phyloP scores from a whole-genome alignment of 2,888 invertebrate species.

The Drosophila ustulata region DNA sequence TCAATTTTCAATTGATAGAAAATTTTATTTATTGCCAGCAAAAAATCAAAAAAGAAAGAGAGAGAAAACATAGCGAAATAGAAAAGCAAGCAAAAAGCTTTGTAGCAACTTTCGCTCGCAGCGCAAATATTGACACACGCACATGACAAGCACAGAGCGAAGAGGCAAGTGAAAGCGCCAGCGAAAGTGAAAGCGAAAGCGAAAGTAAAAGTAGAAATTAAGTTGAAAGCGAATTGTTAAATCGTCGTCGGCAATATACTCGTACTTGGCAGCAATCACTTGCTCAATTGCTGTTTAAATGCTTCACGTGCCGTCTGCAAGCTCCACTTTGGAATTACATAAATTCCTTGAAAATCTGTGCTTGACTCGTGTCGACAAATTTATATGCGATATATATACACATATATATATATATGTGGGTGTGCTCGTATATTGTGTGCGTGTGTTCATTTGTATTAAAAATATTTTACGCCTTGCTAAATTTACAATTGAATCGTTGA shows the following conservation, averaged over 20 bases:
- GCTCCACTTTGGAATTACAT: neutral
- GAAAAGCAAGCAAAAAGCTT: slow-evolving; percentile 27
- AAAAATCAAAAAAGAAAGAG: slow-evolving; percentile 26
- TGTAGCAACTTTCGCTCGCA: slow-evolving; percentile 14
- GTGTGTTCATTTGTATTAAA: slow-evolving; percentile 19
- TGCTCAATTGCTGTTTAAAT: slow-evolving; percentile 49
- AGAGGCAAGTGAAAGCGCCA: slow-evolving; percentile 16
- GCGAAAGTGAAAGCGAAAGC: neutral
- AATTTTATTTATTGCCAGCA: slow-evolving; percentile 71
- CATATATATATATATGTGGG: neutral
- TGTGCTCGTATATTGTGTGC: neutral
- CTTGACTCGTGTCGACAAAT: slow-evolving; percentile 12
- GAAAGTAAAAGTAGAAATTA: slow-evolving; percentile 52
- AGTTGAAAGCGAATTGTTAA: slow-evolving; percentile 67
- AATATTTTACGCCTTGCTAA: slow-evolving; percentile 52
- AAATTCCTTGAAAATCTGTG: slow-evolving; percentile 7
- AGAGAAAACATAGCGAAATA: slow-evolving; percentile 1
- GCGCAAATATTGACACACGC: slow-evolving; percentile 65
- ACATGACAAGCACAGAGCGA: slow-evolving; percentile 12
- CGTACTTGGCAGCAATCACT: slow-evolving; percentile 8
- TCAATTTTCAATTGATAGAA: slow-evolving; percentile 80
- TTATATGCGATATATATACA: neutral
- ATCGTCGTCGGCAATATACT: slow-evolving; percentile 58
- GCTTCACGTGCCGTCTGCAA: slow-evolving; percentile 55
- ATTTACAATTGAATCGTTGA: slow-evolving; percentile 64